Evolutionary conservation across 2,888 invertebrate genomes (phyloP).

Genomic region (Beris chalybata): DNA sequence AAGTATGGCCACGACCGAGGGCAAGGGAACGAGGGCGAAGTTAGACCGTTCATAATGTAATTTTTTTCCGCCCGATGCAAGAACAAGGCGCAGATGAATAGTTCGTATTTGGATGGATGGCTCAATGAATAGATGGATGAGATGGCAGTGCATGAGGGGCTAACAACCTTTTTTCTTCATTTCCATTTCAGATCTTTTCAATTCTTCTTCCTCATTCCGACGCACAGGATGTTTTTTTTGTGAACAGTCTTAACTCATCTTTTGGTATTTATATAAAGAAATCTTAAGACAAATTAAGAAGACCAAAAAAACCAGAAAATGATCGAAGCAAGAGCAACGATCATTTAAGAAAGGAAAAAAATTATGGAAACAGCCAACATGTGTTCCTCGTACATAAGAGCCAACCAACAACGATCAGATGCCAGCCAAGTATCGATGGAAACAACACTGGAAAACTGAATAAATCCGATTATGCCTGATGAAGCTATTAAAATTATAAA

Average conservation of each 20-base stretch:
- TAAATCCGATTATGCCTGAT: conserved; percentile 35
- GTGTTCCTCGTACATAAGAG: neutral
- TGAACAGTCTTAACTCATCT: neutral
- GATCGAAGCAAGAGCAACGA: neutral
- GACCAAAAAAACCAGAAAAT: conserved; percentile 7
- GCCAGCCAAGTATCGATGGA: neutral
- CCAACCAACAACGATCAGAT: neutral
- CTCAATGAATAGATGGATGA: no score
- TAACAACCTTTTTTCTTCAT: conserved; percentile 16
- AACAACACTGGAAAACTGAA: neutral
- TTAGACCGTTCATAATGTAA: no score
- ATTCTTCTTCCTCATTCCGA: conserved; percentile 3
- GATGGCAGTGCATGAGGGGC: conserved; percentile 1
- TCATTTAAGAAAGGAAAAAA: neutral
- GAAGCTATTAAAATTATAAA: conserved; percentile 38
- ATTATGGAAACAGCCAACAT: conserved; percentile 2
- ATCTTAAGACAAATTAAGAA: neutral
- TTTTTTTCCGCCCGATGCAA: no score
- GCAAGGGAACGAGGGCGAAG: no score
- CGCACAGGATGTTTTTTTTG: neutral
- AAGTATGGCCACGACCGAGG: no score
- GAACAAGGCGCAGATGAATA: no score
- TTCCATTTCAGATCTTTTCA: conserved; percentile 7
- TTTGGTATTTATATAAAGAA: conserved; percentile 7
- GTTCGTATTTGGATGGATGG: no score